Percentiles rank a stretch among this genome's conserved stretches.
Evolutionary conservation across 2,113 vertebrate species (phyloP).

Genomic region (Microtus oregoni): DNA sequence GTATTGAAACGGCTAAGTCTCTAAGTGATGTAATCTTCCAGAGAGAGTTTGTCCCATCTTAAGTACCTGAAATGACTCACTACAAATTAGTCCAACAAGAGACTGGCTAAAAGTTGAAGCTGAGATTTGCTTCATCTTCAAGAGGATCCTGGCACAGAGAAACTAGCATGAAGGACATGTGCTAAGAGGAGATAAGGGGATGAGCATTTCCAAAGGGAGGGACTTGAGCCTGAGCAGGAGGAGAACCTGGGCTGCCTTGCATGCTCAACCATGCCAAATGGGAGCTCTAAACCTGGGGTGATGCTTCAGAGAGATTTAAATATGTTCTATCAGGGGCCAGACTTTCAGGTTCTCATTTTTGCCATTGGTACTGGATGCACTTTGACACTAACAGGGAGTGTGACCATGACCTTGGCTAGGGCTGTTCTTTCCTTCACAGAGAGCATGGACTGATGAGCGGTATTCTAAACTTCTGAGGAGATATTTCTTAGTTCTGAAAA

Average conservation of each 20-base stretch:
- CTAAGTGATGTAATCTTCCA: background rate
- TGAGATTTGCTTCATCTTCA: background rate
- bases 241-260: background rate
- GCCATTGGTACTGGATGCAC: background rate
- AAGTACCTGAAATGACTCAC: background rate
- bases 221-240: background rate
- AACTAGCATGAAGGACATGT: background rate
- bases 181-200: background rate
- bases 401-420: background rate
- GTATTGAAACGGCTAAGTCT: background rate
- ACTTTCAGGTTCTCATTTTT: background rate
- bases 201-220: background rate
- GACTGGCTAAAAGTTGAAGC: background rate
- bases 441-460: background rate
- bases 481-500: background rate
- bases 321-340: background rate
- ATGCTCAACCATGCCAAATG: too few relatives aligned
- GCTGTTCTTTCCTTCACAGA: background rate
- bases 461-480: background rate
- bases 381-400: background rate
- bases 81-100: background rate
- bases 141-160: background rate
- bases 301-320: background rate
- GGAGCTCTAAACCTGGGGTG: background rate
- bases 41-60: background rate